Percentiles rank a stretch among this genome's conserved stretches.
phyloP scores from a whole-genome alignment of 2,888 invertebrate species.

The Eudasyphora cyanicolor region DNA sequence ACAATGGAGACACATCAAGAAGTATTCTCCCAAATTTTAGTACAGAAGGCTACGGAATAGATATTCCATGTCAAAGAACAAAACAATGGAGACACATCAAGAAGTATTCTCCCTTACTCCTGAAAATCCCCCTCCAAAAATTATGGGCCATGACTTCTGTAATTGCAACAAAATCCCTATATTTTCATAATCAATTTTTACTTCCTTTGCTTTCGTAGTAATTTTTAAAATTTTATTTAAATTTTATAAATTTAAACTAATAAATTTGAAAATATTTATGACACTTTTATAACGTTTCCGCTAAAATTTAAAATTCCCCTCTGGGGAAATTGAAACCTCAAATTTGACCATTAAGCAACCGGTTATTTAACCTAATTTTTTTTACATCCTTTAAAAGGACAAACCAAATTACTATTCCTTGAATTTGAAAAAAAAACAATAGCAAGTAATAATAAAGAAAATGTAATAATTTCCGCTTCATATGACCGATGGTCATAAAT shows the following conservation, averaged over 20 bases:
- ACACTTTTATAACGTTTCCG: conserved; percentile 51
- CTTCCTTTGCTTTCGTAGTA: too few species aligned
- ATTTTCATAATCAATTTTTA: too few species aligned
- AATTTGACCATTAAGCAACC: conserved; percentile 34
- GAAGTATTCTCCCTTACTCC: too few species aligned
- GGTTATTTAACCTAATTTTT: conserved; percentile 59
- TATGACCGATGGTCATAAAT: conserved; percentile 79
- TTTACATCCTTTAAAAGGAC: conserved; percentile 18
- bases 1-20: too few species aligned
- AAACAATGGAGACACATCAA: too few species aligned
- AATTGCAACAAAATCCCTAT: too few species aligned
- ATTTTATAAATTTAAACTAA: not conserved
- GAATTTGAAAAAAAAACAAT: not conserved
- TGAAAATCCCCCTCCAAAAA: too few species aligned
- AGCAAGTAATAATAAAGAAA: conserved; percentile 48
- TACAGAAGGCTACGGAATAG: too few species aligned
- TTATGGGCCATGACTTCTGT: too few species aligned
- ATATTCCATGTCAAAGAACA: too few species aligned
- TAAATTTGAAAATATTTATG: conserved; percentile 15
- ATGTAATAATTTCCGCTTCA: conserved; percentile 76
- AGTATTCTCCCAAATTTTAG: too few species aligned
- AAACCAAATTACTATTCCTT: not conserved
- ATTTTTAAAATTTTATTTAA: too few species aligned
- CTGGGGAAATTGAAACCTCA: not conserved
- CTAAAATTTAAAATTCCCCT: conserved; percentile 44